Percentiles rank a stretch among this genome's conserved stretches.
phyloP scores from a whole-genome alignment of 2,113 vertebrate species.

The Zosterops lateralis region DNA sequence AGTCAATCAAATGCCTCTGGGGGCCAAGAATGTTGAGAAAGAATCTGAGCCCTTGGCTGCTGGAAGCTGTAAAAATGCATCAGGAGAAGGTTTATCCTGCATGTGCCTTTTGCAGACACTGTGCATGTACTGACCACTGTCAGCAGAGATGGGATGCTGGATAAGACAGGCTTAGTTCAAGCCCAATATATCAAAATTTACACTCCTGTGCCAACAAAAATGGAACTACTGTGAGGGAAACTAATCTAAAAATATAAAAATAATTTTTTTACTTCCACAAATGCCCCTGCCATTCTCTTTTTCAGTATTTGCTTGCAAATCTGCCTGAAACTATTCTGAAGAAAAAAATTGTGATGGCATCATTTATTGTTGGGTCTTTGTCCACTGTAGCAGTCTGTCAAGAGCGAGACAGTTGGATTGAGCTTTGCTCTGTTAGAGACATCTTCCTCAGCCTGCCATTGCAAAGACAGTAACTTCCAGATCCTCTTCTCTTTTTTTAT shows the following conservation, averaged over 20 bases:
- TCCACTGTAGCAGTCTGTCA: background rate
- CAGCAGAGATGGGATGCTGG: background rate
- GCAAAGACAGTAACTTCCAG: background rate
- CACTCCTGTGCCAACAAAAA: background rate
- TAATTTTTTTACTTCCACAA: background rate
- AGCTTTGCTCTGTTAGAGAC: background rate
- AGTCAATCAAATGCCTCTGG: background rate
- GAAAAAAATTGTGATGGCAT: constrained; percentile 12
- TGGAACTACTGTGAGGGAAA: background rate
- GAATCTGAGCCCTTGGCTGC: background rate
- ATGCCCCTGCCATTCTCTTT: background rate
- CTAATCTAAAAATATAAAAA: background rate
- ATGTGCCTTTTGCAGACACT: background rate
- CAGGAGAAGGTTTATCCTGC: background rate
- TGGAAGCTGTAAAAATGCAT: background rate
- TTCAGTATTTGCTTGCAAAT: constrained; percentile 18
- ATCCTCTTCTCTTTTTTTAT: background rate
- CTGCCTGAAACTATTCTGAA: background rate
- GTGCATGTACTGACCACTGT: background rate
- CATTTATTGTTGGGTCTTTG: background rate
- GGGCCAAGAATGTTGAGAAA: background rate
- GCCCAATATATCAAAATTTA: background rate
- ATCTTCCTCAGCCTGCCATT: background rate
- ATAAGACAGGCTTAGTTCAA: background rate
- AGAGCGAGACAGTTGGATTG: background rate